phyloP scores from a whole-genome alignment of 2,797 vertebrate species.

The Hephaestus fuliginosus region DNA sequence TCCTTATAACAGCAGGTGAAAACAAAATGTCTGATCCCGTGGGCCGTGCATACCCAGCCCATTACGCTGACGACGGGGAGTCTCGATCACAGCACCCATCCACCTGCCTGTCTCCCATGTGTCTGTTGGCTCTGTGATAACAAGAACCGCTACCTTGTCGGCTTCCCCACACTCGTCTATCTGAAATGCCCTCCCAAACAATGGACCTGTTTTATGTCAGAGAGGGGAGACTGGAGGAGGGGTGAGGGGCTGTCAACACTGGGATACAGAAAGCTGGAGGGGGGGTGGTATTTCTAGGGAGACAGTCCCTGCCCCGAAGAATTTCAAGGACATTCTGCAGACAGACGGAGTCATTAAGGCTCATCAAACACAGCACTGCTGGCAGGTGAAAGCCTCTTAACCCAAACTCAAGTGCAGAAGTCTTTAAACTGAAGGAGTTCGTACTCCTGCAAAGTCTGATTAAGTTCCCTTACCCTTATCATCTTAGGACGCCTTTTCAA shows the following conservation, averaged over 20 bases:
- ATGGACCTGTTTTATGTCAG: conserved; percentile 71
- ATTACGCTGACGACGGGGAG: conserved; percentile 45
- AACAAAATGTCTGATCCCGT: not conserved
- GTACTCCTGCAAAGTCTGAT: not conserved
- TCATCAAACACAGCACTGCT: conserved; percentile 33
- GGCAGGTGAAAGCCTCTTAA: conserved; percentile 23
- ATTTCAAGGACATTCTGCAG: conserved; percentile 68
- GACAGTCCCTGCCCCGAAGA: conserved; percentile 49
- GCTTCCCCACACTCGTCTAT: conserved; percentile 54
- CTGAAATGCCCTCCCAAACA: conserved; percentile 63
- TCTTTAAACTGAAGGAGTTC: not conserved
- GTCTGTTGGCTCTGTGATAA: conserved; percentile 70
- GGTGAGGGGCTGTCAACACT: conserved; percentile 47
- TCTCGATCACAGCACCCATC: conserved; percentile 43
- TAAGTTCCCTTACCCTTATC: not conserved
- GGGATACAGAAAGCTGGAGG: conserved; percentile 48
- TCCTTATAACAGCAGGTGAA: conserved; percentile 7
- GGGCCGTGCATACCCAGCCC: not conserved
- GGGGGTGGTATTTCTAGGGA: conserved; percentile 55
- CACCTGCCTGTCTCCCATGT: conserved; percentile 63
- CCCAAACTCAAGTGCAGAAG: not conserved
- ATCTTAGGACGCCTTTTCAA: not conserved
- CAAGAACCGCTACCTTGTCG: conserved; percentile 71
- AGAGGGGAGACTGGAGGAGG: conserved; percentile 7
- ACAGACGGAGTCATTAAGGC: conserved; percentile 54